A percentile compares a stretch with the other conserved stretches of the same genome.
phyloP scores from a whole-genome alignment of 23 tunicate species.

The Phallusia fumigata region DNA sequence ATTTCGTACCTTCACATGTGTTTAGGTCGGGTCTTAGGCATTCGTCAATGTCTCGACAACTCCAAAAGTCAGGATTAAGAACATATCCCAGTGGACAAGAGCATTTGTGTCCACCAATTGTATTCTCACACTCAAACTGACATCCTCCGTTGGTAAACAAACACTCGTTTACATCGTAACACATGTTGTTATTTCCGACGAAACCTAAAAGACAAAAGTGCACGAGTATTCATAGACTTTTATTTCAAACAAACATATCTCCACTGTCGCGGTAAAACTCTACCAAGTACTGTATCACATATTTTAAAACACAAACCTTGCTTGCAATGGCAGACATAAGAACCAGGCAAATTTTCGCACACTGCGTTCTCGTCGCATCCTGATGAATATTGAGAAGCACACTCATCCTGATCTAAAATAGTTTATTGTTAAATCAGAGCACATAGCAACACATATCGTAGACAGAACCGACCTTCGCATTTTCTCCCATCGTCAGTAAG shows the following conservation, averaged over 20 bases:
- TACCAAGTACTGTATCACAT: no score
- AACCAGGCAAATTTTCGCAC: conserved; percentile 49
- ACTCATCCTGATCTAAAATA: conserved; percentile 56
- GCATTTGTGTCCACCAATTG: conserved; percentile 39
- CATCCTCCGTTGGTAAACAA: conserved; percentile 56
- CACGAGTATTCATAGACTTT: no score
- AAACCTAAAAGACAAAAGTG: conserved; percentile 28
- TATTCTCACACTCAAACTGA: conserved; percentile 56
- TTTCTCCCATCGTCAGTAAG: conserved; percentile 41
- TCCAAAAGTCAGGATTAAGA: conserved; percentile 20
- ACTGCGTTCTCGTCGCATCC: conserved; percentile 39
- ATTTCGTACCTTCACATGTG: conserved; percentile 47
- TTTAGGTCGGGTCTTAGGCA: conserved; percentile 43
- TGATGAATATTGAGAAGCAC: conserved; percentile 25
- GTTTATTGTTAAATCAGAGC: background rate
- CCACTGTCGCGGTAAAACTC: no score
- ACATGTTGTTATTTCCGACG: conserved; percentile 44
- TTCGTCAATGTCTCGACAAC: conserved; percentile 71
- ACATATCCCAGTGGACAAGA: conserved; percentile 65
- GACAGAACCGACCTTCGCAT: conserved; percentile 50
- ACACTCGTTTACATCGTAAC: conserved; percentile 71
- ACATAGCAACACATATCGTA: background rate
- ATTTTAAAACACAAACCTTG: conserved; percentile 25
- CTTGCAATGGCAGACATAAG: conserved; percentile 43
- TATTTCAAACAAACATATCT: no score